These are phyloP conservation scores for Poecilia latipinna DNA, from an alignment of 2,113 vertebrate genomes.

Conservation along the genomic window DNA sequence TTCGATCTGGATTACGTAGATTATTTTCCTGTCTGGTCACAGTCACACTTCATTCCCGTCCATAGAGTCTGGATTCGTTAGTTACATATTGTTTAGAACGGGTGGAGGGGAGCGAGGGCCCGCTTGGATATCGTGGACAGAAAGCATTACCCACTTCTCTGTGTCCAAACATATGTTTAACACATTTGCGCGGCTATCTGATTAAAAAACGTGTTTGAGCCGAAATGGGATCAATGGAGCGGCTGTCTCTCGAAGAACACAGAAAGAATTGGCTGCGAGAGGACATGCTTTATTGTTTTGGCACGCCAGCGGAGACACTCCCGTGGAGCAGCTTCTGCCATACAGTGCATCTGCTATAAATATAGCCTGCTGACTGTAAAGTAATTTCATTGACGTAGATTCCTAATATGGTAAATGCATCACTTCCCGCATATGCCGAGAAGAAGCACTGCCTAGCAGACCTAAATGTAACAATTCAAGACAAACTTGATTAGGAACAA, in stretches of 20 bases:
- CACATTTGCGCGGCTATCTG: conserved; percentile 3
- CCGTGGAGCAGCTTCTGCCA: conserved; percentile 63
- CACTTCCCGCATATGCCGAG: conserved; percentile 51
- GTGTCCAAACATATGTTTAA: neutral
- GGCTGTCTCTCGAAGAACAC: neutral
- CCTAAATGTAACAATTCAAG: conserved; percentile 22
- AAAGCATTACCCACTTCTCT: neutral
- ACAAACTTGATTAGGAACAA: conserved; percentile 14
- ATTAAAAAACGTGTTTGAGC: conserved; percentile 9
- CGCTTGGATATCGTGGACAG: neutral
- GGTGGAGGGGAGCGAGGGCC: neutral
- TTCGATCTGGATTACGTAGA: conserved; percentile 81
- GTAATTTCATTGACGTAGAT: conserved; percentile 72
- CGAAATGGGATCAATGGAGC: conserved; percentile 18
- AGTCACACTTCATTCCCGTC: conserved; percentile 71
- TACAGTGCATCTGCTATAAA: conserved; percentile 67
- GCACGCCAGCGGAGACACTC: conserved; percentile 60
- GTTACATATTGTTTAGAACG: conserved; percentile 51
- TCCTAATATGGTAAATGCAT: conserved; percentile 61
- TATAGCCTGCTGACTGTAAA: conserved; percentile 69
- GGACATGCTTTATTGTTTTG: conserved; percentile 55
- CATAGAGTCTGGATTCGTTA: conserved; percentile 45
- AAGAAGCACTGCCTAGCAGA: conserved; percentile 22
- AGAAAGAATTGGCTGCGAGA: conserved; percentile 40
- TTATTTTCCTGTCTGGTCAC: conserved; percentile 79